These are phyloP conservation scores for Heliothis peltigera DNA, from an alignment of 2,888 invertebrate genomes.

Conservation along the genomic window DNA sequence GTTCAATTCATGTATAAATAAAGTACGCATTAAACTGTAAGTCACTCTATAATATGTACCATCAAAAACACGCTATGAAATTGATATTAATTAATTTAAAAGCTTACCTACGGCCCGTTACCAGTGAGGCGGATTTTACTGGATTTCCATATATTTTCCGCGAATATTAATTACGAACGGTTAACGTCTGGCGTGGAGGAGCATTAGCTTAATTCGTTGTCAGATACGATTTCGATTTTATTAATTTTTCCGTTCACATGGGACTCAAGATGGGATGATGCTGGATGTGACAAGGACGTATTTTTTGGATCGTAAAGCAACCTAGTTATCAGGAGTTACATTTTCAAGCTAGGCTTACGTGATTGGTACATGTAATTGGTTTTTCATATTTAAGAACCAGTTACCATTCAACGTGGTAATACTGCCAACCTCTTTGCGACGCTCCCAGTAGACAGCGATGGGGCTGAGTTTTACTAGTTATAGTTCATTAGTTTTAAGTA, in stretches of 20 bases:
- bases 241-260: constrained; percentile 77
- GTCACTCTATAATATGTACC: constrained; percentile 31
- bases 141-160: constrained; percentile 77
- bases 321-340: not conserved
- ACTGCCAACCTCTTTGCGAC: too few species aligned
- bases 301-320: not conserved
- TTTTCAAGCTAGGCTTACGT: too few species aligned
- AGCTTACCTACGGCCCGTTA: constrained; percentile 57
- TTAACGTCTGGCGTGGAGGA: constrained; percentile 73
- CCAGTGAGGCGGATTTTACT: constrained; percentile 56
- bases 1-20: constrained; percentile 6
- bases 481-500: too few species aligned
- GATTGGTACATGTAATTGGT: too few species aligned
- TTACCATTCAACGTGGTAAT: too few species aligned
- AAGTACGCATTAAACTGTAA: constrained; percentile 25
- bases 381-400: too few species aligned
- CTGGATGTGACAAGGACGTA: constrained; percentile 49
- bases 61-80: constrained; percentile 48
- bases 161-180: constrained; percentile 79
- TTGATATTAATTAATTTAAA: constrained; percentile 67
- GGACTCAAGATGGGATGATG: constrained; percentile 42
- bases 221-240: constrained; percentile 80
- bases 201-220: constrained; percentile 86
- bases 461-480: too few species aligned
- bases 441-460: too few species aligned